Evolutionary conservation across 2,797 vertebrate species (phyloP), one percentile per base, ranked within the genome.

Genomic region (Sebastes hubbsi): DNA sequence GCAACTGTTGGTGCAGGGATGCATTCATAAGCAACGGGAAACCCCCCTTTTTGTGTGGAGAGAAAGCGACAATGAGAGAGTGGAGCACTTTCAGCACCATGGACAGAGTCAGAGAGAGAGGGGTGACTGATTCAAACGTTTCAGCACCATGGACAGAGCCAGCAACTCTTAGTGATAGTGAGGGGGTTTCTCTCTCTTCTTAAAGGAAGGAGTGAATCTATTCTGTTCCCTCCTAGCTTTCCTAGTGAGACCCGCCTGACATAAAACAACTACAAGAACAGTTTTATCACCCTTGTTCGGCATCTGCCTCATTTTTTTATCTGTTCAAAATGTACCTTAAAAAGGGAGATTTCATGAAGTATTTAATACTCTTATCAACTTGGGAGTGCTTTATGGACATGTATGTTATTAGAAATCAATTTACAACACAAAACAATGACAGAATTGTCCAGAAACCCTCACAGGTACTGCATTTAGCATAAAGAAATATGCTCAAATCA

Each of bases 121-220:
- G 4, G 59, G 13, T 5, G 11, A 34, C 4, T 18, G 25, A 49
- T 0, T 38, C 6, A 61, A 14, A 25, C 2, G 11, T 34, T 83
- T 83, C 84, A 91, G 88, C 61, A 88, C 85, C 81, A 79, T 62
- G 81, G 80, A 92, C 67, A 90, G 86, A 80, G 72, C 13, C 75
- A 52, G 1, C 4, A 10, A 12, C 34, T 29, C 4, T 5, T 8
- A 25, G 16, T 52, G 18, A 29, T 11, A 25, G n/a, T 52, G 18
- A 29, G 25, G n/a, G 32, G 5, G 2, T 18, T 32, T n/a, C 2
- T 22, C 8, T 54, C 25, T 59, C 1, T 36, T 46, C 10, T 27
- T 65, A 8, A 42, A 42, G 1, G 14, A 27, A 12, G 8, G 20
- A 61, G 30, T 38, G 22, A 59, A 20, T 69, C 5, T 54, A 32